These are phyloP conservation scores for Rhopalosiphum nymphaeae DNA, from an alignment of 2,888 invertebrate species.

Conservation along the genomic window DNA sequence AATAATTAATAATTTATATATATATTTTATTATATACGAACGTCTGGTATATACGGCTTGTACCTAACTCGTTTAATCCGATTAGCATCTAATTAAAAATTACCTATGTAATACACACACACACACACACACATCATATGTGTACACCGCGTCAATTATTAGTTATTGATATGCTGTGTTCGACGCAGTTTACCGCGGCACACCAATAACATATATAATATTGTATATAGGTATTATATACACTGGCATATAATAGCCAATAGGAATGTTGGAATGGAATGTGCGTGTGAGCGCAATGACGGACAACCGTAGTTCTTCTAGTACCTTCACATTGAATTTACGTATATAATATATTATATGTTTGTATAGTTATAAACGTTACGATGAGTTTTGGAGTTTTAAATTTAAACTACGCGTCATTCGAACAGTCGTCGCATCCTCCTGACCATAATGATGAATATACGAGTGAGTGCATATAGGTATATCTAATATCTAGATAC, in stretches of 20 bases:
- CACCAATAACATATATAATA: conserved; percentile 11
- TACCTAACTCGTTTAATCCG: conserved; percentile 50
- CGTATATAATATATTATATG: background rate
- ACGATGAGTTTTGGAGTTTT: conserved; percentile 43
- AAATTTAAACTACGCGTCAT: conserved; percentile 34
- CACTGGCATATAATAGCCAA: background rate
- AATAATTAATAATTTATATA: background rate
- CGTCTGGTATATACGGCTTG: background rate
- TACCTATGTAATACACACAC: background rate
- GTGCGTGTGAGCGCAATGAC: conserved; percentile 31
- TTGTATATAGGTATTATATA: background rate
- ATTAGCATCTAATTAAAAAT: conserved; percentile 61
- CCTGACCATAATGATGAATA: background rate
- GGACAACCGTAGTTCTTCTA: conserved; percentile 36
- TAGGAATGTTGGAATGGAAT: conserved; percentile 48
- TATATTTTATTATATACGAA: conserved; percentile 3
- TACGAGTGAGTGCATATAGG: background rate
- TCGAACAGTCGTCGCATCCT: conserved; percentile 30
- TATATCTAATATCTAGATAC: background rate
- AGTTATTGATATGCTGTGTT: conserved; percentile 49
- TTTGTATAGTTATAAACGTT: conserved; percentile 15
- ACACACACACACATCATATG: background rate
- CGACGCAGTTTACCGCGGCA: background rate
- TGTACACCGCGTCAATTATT: conserved; percentile 42
- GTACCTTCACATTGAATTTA: conserved; percentile 5